Evolutionary conservation across 1,140 invertebrate genomes (phyloP).

Genomic region (Manduca sexta): DNA sequence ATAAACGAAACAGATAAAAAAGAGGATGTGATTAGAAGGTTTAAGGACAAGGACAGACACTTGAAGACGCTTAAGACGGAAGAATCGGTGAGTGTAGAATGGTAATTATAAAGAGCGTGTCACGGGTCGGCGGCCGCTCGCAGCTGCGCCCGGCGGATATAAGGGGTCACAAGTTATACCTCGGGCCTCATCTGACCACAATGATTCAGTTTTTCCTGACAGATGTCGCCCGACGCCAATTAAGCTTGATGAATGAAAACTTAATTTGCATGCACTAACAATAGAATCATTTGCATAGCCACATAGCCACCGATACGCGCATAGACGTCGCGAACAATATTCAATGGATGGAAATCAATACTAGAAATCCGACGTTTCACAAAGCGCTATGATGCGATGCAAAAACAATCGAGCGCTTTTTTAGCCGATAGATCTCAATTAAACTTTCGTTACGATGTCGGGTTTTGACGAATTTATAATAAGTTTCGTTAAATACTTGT

Average conservation of each 20-base stretch:
- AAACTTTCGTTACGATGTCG: conserved; percentile 37
- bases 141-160: conserved; percentile 34
- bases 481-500: conserved; percentile 41
- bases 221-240: conserved; percentile 36
- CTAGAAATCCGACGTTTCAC: conserved; percentile 63
- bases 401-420: conserved; percentile 22
- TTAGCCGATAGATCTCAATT: conserved; percentile 24
- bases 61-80: conserved; percentile 15
- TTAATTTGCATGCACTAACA: conserved; percentile 36
- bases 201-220: conserved; percentile 46
- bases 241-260: conserved; percentile 38
- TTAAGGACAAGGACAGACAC: too few relatives aligned
- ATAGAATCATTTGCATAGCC: conserved; percentile 32
- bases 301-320: conserved; percentile 19
- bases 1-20: too few relatives aligned
- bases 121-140: conserved; percentile 17
- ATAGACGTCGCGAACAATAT: conserved; percentile 29
- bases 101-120: conserved; percentile 33
- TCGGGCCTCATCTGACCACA: conserved; percentile 33
- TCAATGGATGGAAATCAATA: conserved; percentile 56
- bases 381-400: conserved; percentile 24
- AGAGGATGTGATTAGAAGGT: too few relatives aligned
- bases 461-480: conserved; percentile 66
- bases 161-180: conserved; percentile 26
- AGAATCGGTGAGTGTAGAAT: conserved; percentile 8